Evolutionary conservation across 35 echinoderm and acorn worm genomes (phyloP).

Genomic region (Heliocidaris erythrogramma): DNA sequence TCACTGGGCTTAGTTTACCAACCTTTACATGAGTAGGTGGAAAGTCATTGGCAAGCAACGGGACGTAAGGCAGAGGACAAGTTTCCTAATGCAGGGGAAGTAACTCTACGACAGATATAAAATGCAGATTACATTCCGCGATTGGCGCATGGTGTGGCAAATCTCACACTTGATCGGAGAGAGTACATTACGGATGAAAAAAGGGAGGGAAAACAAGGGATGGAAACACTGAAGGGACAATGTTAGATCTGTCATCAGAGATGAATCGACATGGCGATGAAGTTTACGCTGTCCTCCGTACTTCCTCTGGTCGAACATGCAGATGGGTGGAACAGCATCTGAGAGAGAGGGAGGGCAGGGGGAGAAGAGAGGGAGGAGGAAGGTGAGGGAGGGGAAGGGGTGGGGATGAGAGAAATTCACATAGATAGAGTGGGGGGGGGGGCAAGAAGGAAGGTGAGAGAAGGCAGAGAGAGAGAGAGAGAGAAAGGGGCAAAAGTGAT

Average conservation of each 20-base stretch:
- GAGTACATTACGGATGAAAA: background rate
- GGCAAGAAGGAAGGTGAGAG: too few relatives aligned
- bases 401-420: background rate
- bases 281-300: constrained; percentile 5
- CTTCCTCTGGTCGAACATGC: background rate
- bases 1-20: background rate
- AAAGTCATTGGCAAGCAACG: background rate
- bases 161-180: constrained; percentile 31
- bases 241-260: background rate
- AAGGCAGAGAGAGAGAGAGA: too few relatives aligned
- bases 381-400: background rate
- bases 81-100: background rate
- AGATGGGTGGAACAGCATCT: background rate
- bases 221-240: background rate
- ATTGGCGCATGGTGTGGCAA: background rate
- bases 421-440: background rate
- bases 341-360: background rate
- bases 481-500: too few relatives aligned
- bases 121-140: constrained; percentile 16
- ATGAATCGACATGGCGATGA: background rate
- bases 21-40: background rate
- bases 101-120: constrained; percentile 4
- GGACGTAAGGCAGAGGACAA: background rate
- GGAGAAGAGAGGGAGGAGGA: background rate
- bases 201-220: background rate